phyloP scores from a whole-genome alignment of 2,888 invertebrate genomes.

The Lissonota sp. region DNA sequence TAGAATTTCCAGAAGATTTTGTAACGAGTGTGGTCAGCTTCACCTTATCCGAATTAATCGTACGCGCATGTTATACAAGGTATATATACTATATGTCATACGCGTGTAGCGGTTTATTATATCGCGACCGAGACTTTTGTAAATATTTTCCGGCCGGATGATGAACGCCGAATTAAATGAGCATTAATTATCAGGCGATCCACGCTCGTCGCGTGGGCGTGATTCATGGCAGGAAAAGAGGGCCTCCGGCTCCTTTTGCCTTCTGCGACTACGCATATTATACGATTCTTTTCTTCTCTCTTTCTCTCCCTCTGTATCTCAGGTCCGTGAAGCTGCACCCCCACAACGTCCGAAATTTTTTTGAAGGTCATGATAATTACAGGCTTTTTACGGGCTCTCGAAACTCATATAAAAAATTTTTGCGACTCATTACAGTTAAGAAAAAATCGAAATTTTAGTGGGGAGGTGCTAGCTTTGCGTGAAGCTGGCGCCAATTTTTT shows the following conservation, averaged over 20 bases:
- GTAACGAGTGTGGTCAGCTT: constrained; percentile 28
- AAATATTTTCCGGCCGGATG: constrained; percentile 80
- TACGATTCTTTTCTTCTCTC: constrained; percentile 51
- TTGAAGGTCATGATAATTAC: too few relatives aligned
- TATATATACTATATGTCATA: background rate
- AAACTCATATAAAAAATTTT: too few relatives aligned
- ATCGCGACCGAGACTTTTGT: constrained; percentile 71
- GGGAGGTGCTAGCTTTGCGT: too few relatives aligned
- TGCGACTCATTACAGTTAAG: too few relatives aligned
- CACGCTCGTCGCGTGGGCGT: constrained; percentile 80
- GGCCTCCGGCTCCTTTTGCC: constrained; percentile 67
- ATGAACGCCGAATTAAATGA: constrained; percentile 82
- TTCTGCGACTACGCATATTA: constrained; percentile 49
- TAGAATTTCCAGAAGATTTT: constrained; percentile 30
- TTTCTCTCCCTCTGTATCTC: constrained; percentile 54
- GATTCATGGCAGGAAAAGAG: constrained; percentile 78
- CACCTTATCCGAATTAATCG: constrained; percentile 14
- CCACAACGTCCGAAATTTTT: too few relatives aligned
- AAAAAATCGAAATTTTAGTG: too few relatives aligned
- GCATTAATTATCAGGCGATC: constrained; percentile 81
- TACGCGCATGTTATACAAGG: constrained; percentile 29
- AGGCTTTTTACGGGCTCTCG: too few relatives aligned
- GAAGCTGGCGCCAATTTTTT: too few relatives aligned
- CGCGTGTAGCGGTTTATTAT: background rate
- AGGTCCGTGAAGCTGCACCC: too few relatives aligned